Evolutionary conservation across 2,888 invertebrate species (phyloP), one percentile per base, ranked within the genome.

Genomic region (Neocrepidodera transversa): DNA sequence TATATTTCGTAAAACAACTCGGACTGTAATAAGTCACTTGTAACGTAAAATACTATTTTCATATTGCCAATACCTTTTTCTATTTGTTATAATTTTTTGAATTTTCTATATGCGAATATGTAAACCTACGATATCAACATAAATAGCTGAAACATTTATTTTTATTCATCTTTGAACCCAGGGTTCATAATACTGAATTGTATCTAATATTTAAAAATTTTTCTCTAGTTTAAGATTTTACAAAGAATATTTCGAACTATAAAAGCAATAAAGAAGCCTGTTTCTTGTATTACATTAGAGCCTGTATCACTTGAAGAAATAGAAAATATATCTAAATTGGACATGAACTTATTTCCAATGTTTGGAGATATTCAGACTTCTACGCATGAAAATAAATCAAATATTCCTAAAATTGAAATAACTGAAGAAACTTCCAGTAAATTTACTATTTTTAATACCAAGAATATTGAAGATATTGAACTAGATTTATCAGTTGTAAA

Each of bases 271-370:
- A 52, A 58, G 38, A 51, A 59, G 36, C 61, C 56, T 35, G 45
- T 42, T 47, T 17, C 40, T 38, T 51, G 66, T 35, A 50, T 63
- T 13, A 35, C 11, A 8, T 36, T 18, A 17, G 48, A 50, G 55
- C 10, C 23, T 6, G 55, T 61, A n/a, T 43, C 64, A 6, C 30
- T 57, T n/a, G 60, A 64, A 13, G 64, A 67, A 10, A 52, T 72
- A 7, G 43, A 53, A 20, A 43, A 30, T 23, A 5, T 53, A 20
- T 54, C 35, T 17, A 60, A 63, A 11, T 56, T 17, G 8, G 61
- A 70, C 36, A 16, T 68, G n/a, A 70, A 71, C 52, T 50, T 73
- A 38, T 72, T 70, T 65, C 68, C 71, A 4, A 58, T 51, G 51
- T 64, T 66, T 42, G 71, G 71, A 14, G 63, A 63, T 47, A 60